These are phyloP conservation scores for Hemiprocne comata DNA, from an alignment of 2,113 vertebrate genomes.

Conservation along the genomic window DNA sequence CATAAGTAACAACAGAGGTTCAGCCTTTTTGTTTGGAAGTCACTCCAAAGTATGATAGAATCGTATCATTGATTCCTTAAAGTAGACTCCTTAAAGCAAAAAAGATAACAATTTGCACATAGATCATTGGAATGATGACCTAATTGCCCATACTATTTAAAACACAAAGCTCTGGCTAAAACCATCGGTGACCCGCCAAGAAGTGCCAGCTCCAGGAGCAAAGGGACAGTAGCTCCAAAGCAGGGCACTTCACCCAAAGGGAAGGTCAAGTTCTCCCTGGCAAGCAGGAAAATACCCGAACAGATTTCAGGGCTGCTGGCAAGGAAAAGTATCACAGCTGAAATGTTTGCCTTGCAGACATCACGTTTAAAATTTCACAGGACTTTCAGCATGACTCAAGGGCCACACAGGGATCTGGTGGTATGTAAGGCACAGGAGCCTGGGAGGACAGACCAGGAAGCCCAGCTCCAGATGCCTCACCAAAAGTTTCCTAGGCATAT, in stretches of 20 bases:
- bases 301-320: slow-evolving; percentile 34
- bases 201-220: neutral
- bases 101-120: neutral
- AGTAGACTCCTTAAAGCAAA: neutral
- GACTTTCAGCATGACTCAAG: neutral
- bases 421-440: neutral
- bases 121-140: neutral
- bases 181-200: neutral
- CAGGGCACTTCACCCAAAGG: neutral
- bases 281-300: neutral
- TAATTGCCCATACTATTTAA: neutral
- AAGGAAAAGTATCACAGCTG: neutral
- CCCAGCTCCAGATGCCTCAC: neutral
- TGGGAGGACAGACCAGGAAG: neutral
- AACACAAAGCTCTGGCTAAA: slow-evolving; percentile 2
- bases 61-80: too few species aligned
- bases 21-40: neutral
- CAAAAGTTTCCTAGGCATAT: neutral
- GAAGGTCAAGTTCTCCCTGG: slow-evolving; percentile 36
- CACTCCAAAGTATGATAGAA: neutral
- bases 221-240: neutral
- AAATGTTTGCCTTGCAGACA: slow-evolving; percentile 3
- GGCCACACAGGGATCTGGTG: neutral
- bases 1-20: neutral
- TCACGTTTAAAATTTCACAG: neutral